Evolutionary conservation across 2,888 invertebrate genomes (phyloP).

Genomic region (Schizotus pectinicornis): DNA sequence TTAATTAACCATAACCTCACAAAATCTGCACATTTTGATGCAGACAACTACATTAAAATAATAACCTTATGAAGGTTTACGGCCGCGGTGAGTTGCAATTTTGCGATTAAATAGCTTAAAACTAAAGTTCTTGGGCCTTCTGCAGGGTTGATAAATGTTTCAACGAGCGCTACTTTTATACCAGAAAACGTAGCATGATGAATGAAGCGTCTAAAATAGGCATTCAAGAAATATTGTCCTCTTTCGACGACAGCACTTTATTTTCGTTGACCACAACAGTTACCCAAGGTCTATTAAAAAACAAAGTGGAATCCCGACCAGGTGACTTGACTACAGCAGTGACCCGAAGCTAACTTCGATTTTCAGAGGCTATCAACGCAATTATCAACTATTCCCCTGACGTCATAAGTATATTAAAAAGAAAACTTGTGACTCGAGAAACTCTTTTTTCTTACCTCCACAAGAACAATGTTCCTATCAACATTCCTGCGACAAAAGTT

Average conservation of each 20-base stretch:
- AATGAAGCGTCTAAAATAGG: conserved; percentile 11
- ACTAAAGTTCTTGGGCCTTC: too few species aligned
- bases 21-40: conserved; percentile 34
- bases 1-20: too few species aligned
- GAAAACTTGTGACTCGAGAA: conserved; percentile 62
- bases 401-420: conserved; percentile 58
- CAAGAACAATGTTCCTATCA: conserved; percentile 57
- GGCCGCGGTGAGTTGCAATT: too few species aligned
- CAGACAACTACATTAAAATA: too few species aligned
- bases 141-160: neutral
- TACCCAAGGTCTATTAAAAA: conserved; percentile 41
- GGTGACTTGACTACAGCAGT: conserved; percentile 27
- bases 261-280: conserved; percentile 37
- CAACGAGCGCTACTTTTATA: neutral
- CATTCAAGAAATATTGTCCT: conserved; percentile 11
- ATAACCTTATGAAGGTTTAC: too few species aligned
- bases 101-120: too few species aligned
- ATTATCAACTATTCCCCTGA: conserved; percentile 61
- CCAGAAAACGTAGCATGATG: conserved; percentile 8
- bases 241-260: conserved; percentile 24
- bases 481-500: conserved; percentile 61
- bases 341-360: neutral
- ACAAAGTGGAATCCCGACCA: conserved; percentile 33
- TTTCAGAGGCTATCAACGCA: conserved; percentile 61
- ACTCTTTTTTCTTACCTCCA: conserved; percentile 63